Evolutionary conservation across 2,797 vertebrate species (phyloP).

Genomic region (Lithobates pipiens): DNA sequence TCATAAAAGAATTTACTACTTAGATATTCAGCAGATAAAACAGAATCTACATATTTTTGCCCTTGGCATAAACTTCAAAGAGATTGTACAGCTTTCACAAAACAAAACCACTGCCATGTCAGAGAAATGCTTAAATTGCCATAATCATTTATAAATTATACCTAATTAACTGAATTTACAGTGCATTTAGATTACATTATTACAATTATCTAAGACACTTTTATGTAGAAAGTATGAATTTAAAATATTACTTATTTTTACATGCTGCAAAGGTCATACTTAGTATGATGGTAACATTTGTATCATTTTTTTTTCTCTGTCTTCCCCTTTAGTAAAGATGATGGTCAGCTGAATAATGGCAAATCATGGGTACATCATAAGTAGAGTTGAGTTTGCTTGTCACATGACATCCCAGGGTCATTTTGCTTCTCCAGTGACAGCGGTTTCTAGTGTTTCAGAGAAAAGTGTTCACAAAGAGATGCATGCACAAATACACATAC

Average conservation of each 20-base stretch:
- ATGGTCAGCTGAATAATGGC: neutral
- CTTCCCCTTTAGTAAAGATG: neutral
- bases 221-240: slow-evolving; percentile 2
- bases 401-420: no score
- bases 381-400: no score
- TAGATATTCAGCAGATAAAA: slow-evolving; percentile 47
- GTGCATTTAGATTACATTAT: slow-evolving; percentile 33
- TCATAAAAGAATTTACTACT: slow-evolving; percentile 58
- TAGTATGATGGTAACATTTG: neutral
- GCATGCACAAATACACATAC: no score
- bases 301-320: no score
- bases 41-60: slow-evolving; percentile 53
- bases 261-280: neutral
- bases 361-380: no score
- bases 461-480: no score
- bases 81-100: slow-evolving; percentile 24
- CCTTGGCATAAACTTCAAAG: slow-evolving; percentile 49
- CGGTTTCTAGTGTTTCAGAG: no score
- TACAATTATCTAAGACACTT: slow-evolving; percentile 23
- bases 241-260: neutral
- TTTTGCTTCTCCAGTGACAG: no score
- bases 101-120: neutral
- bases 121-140: slow-evolving; percentile 22
- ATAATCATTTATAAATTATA: slow-evolving; percentile 39
- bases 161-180: slow-evolving; percentile 28